A percentile compares a stretch with the other conserved stretches of the same genome.
phyloP scores from a whole-genome alignment of 1,140 invertebrate species.

The Chlorops oryzae region DNA sequence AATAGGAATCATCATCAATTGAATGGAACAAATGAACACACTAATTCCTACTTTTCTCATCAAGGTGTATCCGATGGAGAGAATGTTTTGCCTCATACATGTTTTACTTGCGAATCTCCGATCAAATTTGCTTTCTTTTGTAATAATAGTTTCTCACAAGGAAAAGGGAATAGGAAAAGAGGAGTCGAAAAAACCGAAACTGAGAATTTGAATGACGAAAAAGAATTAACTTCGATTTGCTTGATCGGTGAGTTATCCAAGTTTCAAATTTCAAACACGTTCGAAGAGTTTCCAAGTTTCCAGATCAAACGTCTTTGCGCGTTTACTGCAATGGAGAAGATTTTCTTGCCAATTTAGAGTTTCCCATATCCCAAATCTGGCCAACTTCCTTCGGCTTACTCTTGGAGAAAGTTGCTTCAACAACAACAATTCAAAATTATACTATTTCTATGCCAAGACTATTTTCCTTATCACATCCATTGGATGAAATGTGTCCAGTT shows the following conservation, averaged over 20 bases:
- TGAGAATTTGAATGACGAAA: constrained; percentile 17
- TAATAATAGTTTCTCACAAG: constrained; percentile 16
- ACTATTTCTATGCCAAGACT: constrained; percentile 56
- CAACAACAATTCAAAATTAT: constrained; percentile 32
- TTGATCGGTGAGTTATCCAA: constrained; percentile 24
- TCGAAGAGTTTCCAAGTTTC: neutral
- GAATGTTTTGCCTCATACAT: constrained; percentile 53
- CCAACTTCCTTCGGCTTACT: constrained; percentile 70
- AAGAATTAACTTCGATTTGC: constrained; percentile 35
- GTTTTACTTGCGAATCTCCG: constrained; percentile 72
- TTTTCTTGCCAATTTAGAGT: constrained; percentile 74
- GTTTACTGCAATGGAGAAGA: constrained; percentile 79
- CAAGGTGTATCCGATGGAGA: constrained; percentile 31
- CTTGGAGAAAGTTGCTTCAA: constrained; percentile 59
- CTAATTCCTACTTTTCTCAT: neutral
- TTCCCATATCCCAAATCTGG: constrained; percentile 74
- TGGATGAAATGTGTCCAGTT: constrained; percentile 83
- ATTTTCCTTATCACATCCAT: constrained; percentile 79
- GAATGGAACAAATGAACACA: neutral
- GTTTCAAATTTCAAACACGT: neutral
- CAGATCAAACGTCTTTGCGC: constrained; percentile 64
- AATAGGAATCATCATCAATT: constrained; percentile 1
- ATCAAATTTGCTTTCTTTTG: constrained; percentile 80
- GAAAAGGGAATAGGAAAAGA: too few species aligned
- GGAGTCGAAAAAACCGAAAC: constrained; percentile 28